phyloP scores from a whole-genome alignment of 2,797 vertebrate genomes.

The Cryptoprocta ferox region DNA sequence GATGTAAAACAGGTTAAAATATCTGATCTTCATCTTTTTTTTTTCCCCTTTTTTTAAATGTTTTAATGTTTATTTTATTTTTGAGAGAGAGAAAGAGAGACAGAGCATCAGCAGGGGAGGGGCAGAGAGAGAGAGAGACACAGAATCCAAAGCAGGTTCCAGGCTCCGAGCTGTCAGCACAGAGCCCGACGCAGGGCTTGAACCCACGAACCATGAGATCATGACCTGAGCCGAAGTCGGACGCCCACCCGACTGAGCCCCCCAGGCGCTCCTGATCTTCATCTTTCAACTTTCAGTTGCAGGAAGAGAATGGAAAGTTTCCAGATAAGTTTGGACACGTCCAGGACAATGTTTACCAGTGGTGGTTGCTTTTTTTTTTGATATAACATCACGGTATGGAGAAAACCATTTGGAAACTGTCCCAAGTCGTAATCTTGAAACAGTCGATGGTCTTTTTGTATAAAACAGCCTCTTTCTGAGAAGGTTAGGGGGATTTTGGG shows the following conservation, averaged over 20 bases:
- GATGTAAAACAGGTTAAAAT: not conserved
- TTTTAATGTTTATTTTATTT: too few relatives aligned
- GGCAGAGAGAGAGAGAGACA: too few relatives aligned
- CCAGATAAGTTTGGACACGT: not conserved
- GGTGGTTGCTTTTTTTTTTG: not conserved
- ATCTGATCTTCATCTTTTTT: not conserved
- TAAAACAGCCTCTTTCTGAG: not conserved
- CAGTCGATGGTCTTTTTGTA: not conserved
- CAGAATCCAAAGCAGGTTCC: too few relatives aligned
- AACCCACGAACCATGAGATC: too few relatives aligned
- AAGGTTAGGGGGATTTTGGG: rapidly evolving
- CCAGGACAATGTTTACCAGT: not conserved
- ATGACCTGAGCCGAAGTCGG: too few relatives aligned
- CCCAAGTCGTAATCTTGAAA: not conserved
- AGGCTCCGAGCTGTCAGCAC: too few relatives aligned
- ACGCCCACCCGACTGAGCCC: too few relatives aligned
- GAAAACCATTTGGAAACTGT: not conserved
- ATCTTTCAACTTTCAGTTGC: not conserved
- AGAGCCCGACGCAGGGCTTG: too few relatives aligned
- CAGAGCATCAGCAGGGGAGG: too few relatives aligned
- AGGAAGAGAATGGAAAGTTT: not conserved
- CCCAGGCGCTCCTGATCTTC: not conserved
- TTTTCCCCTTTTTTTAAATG: too few relatives aligned
- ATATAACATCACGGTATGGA: not conserved
- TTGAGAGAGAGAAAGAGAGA: too few relatives aligned